phyloP scores from a whole-genome alignment of 35 echinoderm and acorn worm genomes.

The Amphiura filiformis region DNA sequence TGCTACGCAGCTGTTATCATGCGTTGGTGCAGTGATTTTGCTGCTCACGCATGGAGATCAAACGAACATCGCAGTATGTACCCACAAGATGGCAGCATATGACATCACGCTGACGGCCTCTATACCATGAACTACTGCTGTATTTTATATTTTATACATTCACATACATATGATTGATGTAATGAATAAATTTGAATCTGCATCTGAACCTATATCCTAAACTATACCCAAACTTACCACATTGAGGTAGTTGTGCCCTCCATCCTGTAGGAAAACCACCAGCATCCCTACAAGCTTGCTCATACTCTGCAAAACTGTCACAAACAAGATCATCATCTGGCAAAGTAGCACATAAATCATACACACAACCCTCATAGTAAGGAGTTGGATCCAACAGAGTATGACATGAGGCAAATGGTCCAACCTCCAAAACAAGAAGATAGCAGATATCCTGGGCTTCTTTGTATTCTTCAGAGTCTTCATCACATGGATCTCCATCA shows the following conservation, averaged over 20 bases:
- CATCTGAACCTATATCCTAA: too few relatives aligned
- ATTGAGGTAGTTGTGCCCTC: slow-evolving; percentile 48
- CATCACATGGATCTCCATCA: slow-evolving; percentile 24
- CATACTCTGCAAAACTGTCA: slow-evolving; percentile 65
- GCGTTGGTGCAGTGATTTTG: too few relatives aligned
- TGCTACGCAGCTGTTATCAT: too few relatives aligned
- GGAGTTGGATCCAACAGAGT: slow-evolving; percentile 38
- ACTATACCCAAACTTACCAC: too few relatives aligned
- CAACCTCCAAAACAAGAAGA: slow-evolving; percentile 25
- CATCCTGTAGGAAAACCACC: slow-evolving; percentile 46
- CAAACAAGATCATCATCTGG: slow-evolving; percentile 55
- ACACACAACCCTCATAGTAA: slow-evolving; percentile 58
- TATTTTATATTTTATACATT: too few relatives aligned
- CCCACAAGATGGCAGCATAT: too few relatives aligned
- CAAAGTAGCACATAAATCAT: slow-evolving; percentile 62
- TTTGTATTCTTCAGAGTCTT: background rate
- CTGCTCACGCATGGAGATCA: too few relatives aligned
- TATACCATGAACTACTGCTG: too few relatives aligned
- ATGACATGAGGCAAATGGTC: slow-evolving; percentile 65
- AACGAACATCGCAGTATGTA: too few relatives aligned
- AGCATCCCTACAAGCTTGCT: slow-evolving; percentile 36
- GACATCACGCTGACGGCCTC: too few relatives aligned
- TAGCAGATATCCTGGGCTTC: slow-evolving; percentile 48
- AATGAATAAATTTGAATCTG: too few relatives aligned
- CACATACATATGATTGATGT: too few relatives aligned